Percentiles rank a stretch among this genome's conserved stretches.
Evolutionary conservation across 2,113 vertebrate species (phyloP).

Genomic region (Hucho hucho): DNA sequence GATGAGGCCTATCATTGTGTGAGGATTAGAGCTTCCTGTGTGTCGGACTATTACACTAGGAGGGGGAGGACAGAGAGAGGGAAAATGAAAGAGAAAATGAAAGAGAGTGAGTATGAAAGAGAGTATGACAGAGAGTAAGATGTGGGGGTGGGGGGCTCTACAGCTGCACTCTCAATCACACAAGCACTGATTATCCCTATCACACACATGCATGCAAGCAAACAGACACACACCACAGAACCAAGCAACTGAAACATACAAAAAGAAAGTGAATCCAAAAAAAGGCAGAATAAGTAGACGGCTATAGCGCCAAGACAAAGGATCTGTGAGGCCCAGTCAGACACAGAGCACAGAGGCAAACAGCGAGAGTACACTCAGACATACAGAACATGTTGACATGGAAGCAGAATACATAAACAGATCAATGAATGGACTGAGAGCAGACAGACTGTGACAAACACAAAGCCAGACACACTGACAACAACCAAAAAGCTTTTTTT

Average conservation of each 20-base stretch:
- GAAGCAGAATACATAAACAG: slow-evolving; percentile 56
- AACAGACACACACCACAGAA: slow-evolving; percentile 53
- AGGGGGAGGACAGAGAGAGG: slow-evolving; percentile 61
- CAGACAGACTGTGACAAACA: slow-evolving; percentile 4
- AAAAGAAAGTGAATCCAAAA: slow-evolving; percentile 63
- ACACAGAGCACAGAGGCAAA: slow-evolving; percentile 51
- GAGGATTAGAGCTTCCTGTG: slow-evolving; percentile 81
- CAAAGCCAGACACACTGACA: slow-evolving; percentile 27
- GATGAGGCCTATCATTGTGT: slow-evolving; percentile 72
- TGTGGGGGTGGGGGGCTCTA: slow-evolving; percentile 54
- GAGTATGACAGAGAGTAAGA: slow-evolving; percentile 49
- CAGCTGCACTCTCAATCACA: slow-evolving; percentile 79
- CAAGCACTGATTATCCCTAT: slow-evolving; percentile 68
- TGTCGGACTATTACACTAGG: slow-evolving; percentile 75
- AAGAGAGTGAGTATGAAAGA: slow-evolving; percentile 70
- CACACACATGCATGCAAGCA: slow-evolving; percentile 45
- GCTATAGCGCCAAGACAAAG: slow-evolving; percentile 58
- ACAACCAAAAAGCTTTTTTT: slow-evolving; percentile 36
- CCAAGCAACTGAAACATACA: slow-evolving; percentile 68
- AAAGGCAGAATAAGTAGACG: slow-evolving; percentile 65
- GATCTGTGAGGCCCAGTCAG: slow-evolving; percentile 21
- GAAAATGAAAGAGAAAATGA: slow-evolving; percentile 78
- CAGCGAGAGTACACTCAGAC: slow-evolving; percentile 31
- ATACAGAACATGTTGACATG: slow-evolving; percentile 28
- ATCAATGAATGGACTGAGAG: slow-evolving; percentile 34